Evolutionary conservation across 92 coral and sea anemone genomes (phyloP), one percentile per base, ranked within the genome.

Genomic region (Phenganax subtilis): DNA sequence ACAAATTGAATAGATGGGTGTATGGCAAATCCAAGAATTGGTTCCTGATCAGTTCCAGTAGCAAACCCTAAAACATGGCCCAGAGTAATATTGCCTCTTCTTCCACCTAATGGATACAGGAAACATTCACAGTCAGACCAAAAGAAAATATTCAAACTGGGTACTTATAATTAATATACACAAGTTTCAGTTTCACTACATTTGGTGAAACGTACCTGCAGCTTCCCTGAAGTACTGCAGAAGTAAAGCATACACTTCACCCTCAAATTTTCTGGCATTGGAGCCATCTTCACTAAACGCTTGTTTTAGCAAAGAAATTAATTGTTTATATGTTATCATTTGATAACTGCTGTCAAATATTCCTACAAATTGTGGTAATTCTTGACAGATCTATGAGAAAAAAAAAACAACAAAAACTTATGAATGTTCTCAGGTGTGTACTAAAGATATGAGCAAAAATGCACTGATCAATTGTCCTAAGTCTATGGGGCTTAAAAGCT

Each of bases 171-270:
- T 59, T 14, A 14, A 14, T 59, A 59, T 59, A 59, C 27, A 59
- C 27, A 14, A 59, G 16, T 59, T 14, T 59, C 27, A 14, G 27
- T 3, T 14, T 14, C n/a, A 78, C 54, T 57, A 57, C 16, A 17
- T 57, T 57, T 28, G 62, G 66, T 37, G 54, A 5, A 29, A 44
- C 90, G 57, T 81, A 88, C 90, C 66, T 51, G 88, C 90, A 51
- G 76, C 88, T 88, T 88, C 86, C 56, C 90, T 88, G 17, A 85
- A 67, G 85, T 85, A 88, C 76, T 85, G 81, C 74, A 67, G 62
- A 63, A 88, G 85, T 81, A 63, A 72, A 17, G 85, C 85, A 84
- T 88, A 88, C 72, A 88, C 90, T 71, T 78, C 88, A 81, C 85
- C 84, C 81, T 87, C 88, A 75, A 83, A 81, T 12, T 30, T 72